Base-by-base conservation (phyloP, 2,888 invertebrate species). In the Ditula angustiorana region DNA sequence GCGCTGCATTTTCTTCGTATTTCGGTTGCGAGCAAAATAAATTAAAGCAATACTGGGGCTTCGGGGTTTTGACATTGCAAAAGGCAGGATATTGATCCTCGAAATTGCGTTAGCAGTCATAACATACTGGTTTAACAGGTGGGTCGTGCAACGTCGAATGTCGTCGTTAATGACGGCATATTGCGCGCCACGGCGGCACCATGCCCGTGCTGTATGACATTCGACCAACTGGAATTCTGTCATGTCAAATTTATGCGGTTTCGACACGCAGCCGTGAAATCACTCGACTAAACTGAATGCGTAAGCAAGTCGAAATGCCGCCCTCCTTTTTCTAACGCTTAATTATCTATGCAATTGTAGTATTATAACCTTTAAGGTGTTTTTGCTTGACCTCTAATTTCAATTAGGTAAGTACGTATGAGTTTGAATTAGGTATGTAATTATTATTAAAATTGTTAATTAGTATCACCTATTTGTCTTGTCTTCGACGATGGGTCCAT, bases 141-240 rank as follows among this genome's bases (percentile, higher is more conserved):
- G 79, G 66, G 75, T 66, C 78, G 75, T 79, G 76, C 78, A 77
- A 78, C 80, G 78, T 53, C 56, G 50, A 73, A 72, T 69, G 73
- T 68, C 69, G 74, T 78, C 80, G n/a, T n/a, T n/a, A n/a, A n/a
- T n/a, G n/a, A n/a, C n/a, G 75, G 75, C 78, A 81, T 80, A 70
- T 69, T 67, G 66, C 67, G 62, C 66, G 68, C 50, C 67, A 56
- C 67, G 66, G 16, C 49, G 49, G 26, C 24, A 28, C 30, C 11
- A 19, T 28, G 52, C 10, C 56, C 50, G 63, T 64, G 52, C 58
- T 58, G 53, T 53, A 59, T 74, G 73, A 74, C 76, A 76, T 75
- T 76, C 71, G 74, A 68, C 69, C 74, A 77, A 83, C 81, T 80
- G 81, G 82, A 81, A 80, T 83, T 79, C 75, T 79, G 79, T 72